Base-by-base conservation (phyloP, 2,113 vertebrate species). In the Erythrocercus mccallii region DNA sequence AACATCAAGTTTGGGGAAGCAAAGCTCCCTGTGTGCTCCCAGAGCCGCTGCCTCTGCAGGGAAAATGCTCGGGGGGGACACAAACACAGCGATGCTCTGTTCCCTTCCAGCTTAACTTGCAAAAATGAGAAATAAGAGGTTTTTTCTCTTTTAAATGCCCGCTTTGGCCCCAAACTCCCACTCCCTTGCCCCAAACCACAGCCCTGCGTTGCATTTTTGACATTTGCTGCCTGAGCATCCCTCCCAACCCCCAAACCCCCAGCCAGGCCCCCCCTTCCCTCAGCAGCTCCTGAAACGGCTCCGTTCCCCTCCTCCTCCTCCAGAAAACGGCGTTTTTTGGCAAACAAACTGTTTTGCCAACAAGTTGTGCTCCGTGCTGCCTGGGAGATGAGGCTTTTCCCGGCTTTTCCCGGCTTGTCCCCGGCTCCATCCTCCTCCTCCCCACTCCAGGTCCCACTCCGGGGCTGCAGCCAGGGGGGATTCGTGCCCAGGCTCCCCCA, bases 341-440 rank as follows among this genome's bases (percentile, higher is more conserved):
- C 92, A 91, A 79, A 93, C 15, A 38, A 87, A 81, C 24, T 94
- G 61, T 96, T 95, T 95, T 89, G 92, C 95, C 95, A 94, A 96
- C 91, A 96, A 86, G 73, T 62, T 81, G 77, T 44, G 64, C 96
- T 83, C 93, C 3, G 2, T 42, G 66, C 68, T 89, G 94, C 84
- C 87, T 21, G n/a, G 33, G 27, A 64, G 51, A 81, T 1, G 65
- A 74, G 4, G 70, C 31, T 82, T 81, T 40, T 47, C 61, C 62
- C 5, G 2, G 42, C 7, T 60, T 81, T 81, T 42, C 53, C 65
- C 45, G 13, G 44, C 20, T 69, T 69, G 77, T 66, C 37, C 58
- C 50, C 1, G 1, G 42, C 28, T 50, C 58, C 85, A 42, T 38
- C 78, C 60, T 61, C 56, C 37, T 48, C 73, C 9, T 2, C 22